phyloP scores from a whole-genome alignment of 1,140 invertebrate genomes.

The Pristionchus pacificus region DNA sequence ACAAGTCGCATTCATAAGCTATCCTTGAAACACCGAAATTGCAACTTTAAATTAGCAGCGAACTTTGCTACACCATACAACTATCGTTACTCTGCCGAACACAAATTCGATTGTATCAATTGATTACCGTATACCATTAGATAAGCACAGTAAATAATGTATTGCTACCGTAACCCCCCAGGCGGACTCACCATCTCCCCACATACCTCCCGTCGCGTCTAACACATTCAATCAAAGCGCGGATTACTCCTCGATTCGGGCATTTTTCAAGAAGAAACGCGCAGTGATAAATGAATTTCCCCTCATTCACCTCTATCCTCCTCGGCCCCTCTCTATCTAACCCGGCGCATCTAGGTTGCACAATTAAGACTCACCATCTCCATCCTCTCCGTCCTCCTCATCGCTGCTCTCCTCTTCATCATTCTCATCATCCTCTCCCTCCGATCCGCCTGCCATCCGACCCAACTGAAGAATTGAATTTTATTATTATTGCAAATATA shows the following conservation, averaged over 20 bases:
- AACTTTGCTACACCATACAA: conserved; percentile 7
- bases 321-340: conserved; percentile 6
- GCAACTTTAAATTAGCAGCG: no score
- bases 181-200: conserved; percentile 1
- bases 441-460: not conserved
- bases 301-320: not conserved
- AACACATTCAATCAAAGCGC: not conserved
- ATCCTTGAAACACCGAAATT: not conserved
- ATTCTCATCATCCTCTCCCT: conserved; percentile 2
- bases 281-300: not conserved
- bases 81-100: not conserved
- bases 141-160: conserved; percentile 5
- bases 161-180: not conserved
- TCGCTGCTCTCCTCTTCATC: not conserved
- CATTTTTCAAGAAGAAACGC: not conserved
- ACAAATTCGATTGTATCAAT: not conserved
- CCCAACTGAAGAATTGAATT: not conserved
- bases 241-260: not conserved
- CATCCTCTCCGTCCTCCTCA: conserved; percentile 12
- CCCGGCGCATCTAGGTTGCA: no score
- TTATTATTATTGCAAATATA: not conserved
- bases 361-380: not conserved
- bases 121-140: not conserved
- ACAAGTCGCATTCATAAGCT: not conserved
- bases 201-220: not conserved